Percentiles rank a stretch among this genome's conserved stretches.
phyloP scores from a whole-genome alignment of 2,113 vertebrate genomes.

The Burhinus bistriatus region DNA sequence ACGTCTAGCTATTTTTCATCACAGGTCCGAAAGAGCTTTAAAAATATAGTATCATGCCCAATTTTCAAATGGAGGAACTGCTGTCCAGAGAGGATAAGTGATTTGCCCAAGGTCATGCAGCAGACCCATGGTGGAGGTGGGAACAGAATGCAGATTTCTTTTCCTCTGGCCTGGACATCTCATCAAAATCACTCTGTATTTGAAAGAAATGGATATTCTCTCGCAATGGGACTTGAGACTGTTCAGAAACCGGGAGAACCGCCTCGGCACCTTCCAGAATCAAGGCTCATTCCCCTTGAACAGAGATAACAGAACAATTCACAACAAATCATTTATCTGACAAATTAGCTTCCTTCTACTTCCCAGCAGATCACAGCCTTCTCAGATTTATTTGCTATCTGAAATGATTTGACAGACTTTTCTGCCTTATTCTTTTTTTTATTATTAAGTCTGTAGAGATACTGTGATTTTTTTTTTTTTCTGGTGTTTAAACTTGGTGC shows the following conservation, averaged over 20 bases:
- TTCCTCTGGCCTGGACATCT: background rate
- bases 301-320: constrained; percentile 39
- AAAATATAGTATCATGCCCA: background rate
- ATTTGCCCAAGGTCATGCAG: background rate
- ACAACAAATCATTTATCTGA: constrained; percentile 54
- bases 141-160: background rate
- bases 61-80: background rate
- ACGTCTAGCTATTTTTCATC: background rate
- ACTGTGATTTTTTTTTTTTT: background rate
- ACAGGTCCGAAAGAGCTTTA: background rate
- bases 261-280: background rate
- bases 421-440: background rate
- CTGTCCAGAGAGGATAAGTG: background rate
- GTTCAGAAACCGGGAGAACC: background rate
- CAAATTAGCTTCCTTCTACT: constrained; percentile 52
- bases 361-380: background rate
- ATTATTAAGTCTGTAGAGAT: background rate
- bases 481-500: background rate
- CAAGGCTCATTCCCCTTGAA: background rate
- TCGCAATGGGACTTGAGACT: background rate
- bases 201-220: background rate
- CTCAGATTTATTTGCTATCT: constrained; percentile 50
- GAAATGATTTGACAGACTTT: constrained; percentile 11
- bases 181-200: background rate
- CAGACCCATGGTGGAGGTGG: background rate